Evolutionary conservation across 2,888 invertebrate genomes (phyloP), one percentile per base, ranked within the genome.

Genomic region (Leucoma salicis): DNA sequence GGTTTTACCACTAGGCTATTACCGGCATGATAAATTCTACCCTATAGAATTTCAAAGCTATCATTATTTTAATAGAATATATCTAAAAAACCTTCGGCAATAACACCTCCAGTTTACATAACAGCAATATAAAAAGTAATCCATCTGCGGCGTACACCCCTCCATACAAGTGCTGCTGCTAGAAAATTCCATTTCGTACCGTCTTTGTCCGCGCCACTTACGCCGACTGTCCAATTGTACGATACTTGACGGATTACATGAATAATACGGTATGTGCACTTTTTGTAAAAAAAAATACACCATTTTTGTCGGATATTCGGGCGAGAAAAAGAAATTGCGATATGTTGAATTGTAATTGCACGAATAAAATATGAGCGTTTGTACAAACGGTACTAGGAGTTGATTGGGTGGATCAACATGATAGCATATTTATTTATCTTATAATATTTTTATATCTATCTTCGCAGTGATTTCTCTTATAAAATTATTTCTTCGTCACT

Each of bases 151-250:
- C 11, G 32, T 50, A 57, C 55, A 43, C 39, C 46, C 46, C 12
- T 35, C 44, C 43, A 35, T 49, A 60, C 49, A 60, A 57, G 56
- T 57, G 57, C 35, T 52, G 48, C 63, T 58, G 65, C 71, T 70
- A 65, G 65, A 72, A 71, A 72, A 72, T 69, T 72, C 72, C 69
- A 72, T 72, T 71, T 72, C 65, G 65, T 42, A 54, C 46, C 59
- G 52, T 61, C 70, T 72, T 70, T 72, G 72, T 71, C 59, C 57
- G 57, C 44, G 39, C 53, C 55, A 60, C 60, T 63, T 56, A 49
- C 50, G 41, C 54, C 62, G 48, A 57, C 64, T 66, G 69, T 64
- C 71, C 66, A 63, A 69, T 71, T 70, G 62, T 62, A 37, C 58
- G 64, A 61, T 64, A 62, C 53, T 43, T 47, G 45, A 50, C 50